A percentile compares a stretch with the other conserved stretches of the same genome.
Evolutionary conservation across 1,140 invertebrate species (phyloP).

Genomic region (Drosophila persimilis): DNA sequence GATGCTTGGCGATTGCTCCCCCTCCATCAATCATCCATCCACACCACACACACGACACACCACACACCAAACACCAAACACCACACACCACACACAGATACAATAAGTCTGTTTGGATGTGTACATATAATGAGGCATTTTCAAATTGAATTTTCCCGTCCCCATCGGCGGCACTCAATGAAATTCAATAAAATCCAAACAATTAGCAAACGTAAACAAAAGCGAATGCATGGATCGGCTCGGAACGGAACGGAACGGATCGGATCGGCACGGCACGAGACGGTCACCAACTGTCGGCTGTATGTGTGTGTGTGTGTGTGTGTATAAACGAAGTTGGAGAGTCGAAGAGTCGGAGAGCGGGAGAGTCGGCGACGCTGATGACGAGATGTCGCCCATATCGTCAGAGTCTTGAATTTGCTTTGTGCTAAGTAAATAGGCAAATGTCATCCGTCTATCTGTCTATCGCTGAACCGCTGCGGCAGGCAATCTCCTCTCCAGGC

Average conservation of each 20-base stretch:
- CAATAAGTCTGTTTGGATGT: neutral
- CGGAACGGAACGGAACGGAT: neutral
- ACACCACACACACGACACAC: neutral
- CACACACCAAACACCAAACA: neutral
- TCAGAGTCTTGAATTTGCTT: slow-evolving; percentile 49
- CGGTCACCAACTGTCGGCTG: too few relatives aligned
- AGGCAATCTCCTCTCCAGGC: too few relatives aligned
- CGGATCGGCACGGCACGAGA: slow-evolving; percentile 3
- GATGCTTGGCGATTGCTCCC: slow-evolving; percentile 16
- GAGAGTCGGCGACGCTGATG: slow-evolving; percentile 20
- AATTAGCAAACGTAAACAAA: slow-evolving; percentile 72
- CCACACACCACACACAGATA: neutral
- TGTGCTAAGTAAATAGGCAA: slow-evolving; percentile 65
- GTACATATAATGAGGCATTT: slow-evolving; percentile 43
- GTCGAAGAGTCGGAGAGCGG: too few relatives aligned
- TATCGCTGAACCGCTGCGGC: neutral
- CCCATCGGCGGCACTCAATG: slow-evolving; percentile 58
- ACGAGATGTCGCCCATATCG: slow-evolving; percentile 36
- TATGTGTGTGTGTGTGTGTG: too few relatives aligned
- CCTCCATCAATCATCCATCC: slow-evolving; percentile 9
- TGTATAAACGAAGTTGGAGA: slow-evolving; percentile 2
- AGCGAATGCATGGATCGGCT: slow-evolving; percentile 8
- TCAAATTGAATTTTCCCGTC: slow-evolving; percentile 47
- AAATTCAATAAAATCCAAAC: slow-evolving; percentile 78
- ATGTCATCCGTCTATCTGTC: slow-evolving; percentile 31